Base-by-base conservation (phyloP, 2,888 invertebrate species). In the Bibio marci region DNA sequence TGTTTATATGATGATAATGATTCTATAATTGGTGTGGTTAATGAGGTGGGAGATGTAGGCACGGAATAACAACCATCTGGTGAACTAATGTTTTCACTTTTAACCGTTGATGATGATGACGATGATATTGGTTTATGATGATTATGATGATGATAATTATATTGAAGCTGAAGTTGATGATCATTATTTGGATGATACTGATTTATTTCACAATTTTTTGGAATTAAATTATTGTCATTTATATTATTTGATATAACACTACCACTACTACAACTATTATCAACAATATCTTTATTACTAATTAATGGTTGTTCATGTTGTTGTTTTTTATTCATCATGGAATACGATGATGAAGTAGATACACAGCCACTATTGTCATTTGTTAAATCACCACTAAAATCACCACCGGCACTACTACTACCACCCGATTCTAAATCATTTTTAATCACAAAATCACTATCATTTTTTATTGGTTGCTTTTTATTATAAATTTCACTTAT, bases 11-110 rank as follows among this genome's bases (percentile, higher is more conserved):
- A 30, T 12, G 14, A 13, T 35, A 36, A 35, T 33, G 57, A 56
- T 27, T 59, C 55, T 52, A 57, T 58, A 50, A 50, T 44, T 46
- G 65, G 59, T 49, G 65, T 56, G 48, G 64, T 55, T 50, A 64
- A 50, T 43, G 64, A 58, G 57, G 65, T 58, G 50, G 67, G 59
- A 52, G 67, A 59, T 49, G 64, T 59, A 54, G 64, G 60, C 58
- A 62, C 59, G 35, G 62, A 63, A 40, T 59, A 61, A 41, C 59
- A 60, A 5, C 58, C 59, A 46, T 62, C 62, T 40, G 55, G 57
- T 46, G 55, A 53, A 45, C 54, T 56, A 27, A 42, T 43, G 5
- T 45, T 40, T 12, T 48, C 52, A 19, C 57, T 57, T 43, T 58
- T 58, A 41, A 56, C 59, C 15, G 62, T 56, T 53, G 67, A 59